phyloP scores from a whole-genome alignment of 2,888 invertebrate species.

The Crematogaster levior region DNA sequence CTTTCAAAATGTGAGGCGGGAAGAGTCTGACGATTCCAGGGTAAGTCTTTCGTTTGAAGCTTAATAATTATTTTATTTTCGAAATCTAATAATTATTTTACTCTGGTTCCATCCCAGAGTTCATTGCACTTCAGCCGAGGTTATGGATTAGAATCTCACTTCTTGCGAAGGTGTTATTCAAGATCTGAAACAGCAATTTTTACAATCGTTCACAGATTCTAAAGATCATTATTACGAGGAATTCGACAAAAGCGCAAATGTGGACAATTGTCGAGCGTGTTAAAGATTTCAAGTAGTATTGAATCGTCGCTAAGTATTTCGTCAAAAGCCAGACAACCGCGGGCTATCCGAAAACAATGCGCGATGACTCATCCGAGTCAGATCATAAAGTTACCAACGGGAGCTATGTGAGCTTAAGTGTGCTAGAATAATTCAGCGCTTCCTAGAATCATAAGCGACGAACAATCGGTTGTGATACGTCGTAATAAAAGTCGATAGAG shows the following conservation, averaged over 20 bases:
- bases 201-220: not conserved
- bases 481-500: conserved; percentile 52
- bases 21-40: conserved; percentile 82
- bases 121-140: conserved; percentile 16
- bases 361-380: conserved; percentile 51
- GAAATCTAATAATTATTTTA: too few relatives aligned
- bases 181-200: conserved; percentile 4
- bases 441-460: conserved; percentile 61
- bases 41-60: conserved; percentile 75
- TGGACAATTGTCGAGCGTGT: not conserved
- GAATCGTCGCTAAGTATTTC: conserved; percentile 9
- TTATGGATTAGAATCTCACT: not conserved
- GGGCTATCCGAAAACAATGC: conserved; percentile 38
- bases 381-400: conserved; percentile 58
- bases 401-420: conserved; percentile 47
- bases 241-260: not conserved
- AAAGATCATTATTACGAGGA: conserved; percentile 11
- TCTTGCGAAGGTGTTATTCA: not conserved
- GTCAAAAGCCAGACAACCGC: conserved; percentile 23
- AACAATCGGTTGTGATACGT: conserved; percentile 50
- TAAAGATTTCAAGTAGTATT: conserved; percentile 14
- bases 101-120: not conserved
- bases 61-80: too few relatives aligned
- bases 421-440: conserved; percentile 64
- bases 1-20: conserved; percentile 78